phyloP scores from a whole-genome alignment of 2,888 invertebrate species.

The Catocala nupta region DNA sequence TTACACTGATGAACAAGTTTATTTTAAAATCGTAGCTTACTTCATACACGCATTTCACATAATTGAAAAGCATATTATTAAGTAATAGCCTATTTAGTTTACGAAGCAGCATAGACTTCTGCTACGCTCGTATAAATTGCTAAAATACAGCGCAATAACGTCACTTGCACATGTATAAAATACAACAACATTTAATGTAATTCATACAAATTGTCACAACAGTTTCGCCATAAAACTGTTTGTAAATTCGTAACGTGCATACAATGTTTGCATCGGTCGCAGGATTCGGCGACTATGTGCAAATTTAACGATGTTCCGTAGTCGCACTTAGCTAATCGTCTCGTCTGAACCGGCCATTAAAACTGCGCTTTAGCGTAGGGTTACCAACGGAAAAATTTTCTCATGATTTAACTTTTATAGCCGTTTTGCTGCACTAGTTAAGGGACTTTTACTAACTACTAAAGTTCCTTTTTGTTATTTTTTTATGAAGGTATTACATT shows the following conservation, averaged over 20 bases:
- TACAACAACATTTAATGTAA: too few species aligned
- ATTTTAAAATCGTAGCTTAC: too few species aligned
- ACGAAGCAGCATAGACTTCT: too few species aligned
- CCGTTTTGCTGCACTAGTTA: slow-evolving; percentile 19
- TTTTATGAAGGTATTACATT: not conserved
- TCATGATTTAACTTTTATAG: slow-evolving; percentile 32
- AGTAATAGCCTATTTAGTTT: too few species aligned
- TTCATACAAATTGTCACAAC: too few species aligned
- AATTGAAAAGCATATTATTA: too few species aligned
- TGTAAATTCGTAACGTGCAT: not conserved
- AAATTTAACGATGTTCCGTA: slow-evolving; percentile 6
- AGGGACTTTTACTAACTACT: slow-evolving; percentile 3
- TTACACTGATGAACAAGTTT: too few species aligned
- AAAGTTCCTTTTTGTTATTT: not conserved
- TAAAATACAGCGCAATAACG: too few species aligned
- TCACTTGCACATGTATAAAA: too few species aligned
- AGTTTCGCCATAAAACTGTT: not conserved
- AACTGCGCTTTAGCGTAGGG: slow-evolving; percentile 2
- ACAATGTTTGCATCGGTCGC: not conserved
- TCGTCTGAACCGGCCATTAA: slow-evolving; percentile 18
- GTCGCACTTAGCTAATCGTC: slow-evolving; percentile 9
- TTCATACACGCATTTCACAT: too few species aligned
- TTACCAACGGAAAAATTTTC: slow-evolving; percentile 19
- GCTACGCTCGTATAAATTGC: too few species aligned
- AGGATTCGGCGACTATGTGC: not conserved